Base-by-base conservation (phyloP, 2,797 vertebrate genomes). In the Taenioides sp. region DNA sequence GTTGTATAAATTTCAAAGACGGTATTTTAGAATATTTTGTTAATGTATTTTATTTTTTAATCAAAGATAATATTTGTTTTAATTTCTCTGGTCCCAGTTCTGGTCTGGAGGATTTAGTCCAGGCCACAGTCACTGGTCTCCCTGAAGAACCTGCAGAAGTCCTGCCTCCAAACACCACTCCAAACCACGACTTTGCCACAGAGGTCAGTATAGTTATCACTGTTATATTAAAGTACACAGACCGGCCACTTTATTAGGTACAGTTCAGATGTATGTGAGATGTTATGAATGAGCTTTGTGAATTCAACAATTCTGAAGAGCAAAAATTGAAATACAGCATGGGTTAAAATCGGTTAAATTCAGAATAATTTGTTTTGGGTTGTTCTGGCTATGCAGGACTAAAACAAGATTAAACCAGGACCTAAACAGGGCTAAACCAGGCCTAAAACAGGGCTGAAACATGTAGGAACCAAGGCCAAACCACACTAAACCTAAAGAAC, bases 111-210 rank as follows among this genome's bases (percentile, higher is more conserved):
- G 67, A 62, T 73, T 86, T 92, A 0, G 87, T 75, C 72, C 79
- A 86, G 0, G 81, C 85, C 73, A 92, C 65, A 78, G 89, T 74
- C 75, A 87, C 79, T 23, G 80, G 67, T 73, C 85, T 88, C 76
- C 89, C 72, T 2, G 72, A 80, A 59, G 81, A 86, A 61, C 70
- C 67, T 16, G 67, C 3, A 60, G 84, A 80, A 62, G 62, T 79
- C 63, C 91, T 91, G 27, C 94, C 93, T 60, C 75, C 73, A 34
- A 89, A 90, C 60, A 92, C 94, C 14, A 91, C 66, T 25, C 94
- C 92, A 0, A 76, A 88, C 47, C 86, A 74, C 57, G 80, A 85
- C 69, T 97, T 96, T 80, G 95, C 91, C 58, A 89, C 76, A 0
- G 94, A 96, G 93, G 96, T 95, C 63, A 14, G 90, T 37, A 10